Conservation (phyloP, 2,888 invertebrate species). For the Latheticus oryzae region DNA sequence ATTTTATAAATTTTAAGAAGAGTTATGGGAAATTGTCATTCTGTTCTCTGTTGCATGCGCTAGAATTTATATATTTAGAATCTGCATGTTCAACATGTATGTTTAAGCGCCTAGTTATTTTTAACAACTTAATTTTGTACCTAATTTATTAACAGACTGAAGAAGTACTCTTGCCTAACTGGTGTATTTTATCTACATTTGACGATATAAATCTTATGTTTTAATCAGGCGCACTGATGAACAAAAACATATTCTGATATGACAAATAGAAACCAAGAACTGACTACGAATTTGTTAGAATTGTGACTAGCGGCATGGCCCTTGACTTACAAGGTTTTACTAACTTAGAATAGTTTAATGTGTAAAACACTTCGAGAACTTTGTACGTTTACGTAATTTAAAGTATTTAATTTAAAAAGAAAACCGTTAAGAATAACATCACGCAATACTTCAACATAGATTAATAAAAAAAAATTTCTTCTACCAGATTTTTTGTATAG, state of each 20-base stretch:
- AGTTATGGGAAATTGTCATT: conserved; percentile 15
- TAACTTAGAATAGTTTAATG: conserved; percentile 58
- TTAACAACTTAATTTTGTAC: no score
- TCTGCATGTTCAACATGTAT: conserved; percentile 44
- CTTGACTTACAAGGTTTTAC: conserved; percentile 59
- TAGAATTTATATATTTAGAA: conserved; percentile 40
- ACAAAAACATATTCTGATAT: conserved; percentile 40
- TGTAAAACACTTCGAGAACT: conserved; percentile 56
- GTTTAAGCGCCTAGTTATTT: conserved; percentile 44
- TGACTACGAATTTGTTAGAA: conserved; percentile 61
- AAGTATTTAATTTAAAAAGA: conserved; percentile 54
- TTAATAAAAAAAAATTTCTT: conserved; percentile 20
- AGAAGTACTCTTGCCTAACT: conserved; percentile 11
- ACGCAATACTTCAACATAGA: conserved; percentile 44
- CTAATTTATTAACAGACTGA: conserved; percentile 31
- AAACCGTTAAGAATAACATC: conserved; percentile 42
- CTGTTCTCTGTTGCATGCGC: conserved; percentile 44
- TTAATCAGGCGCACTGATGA: conserved; percentile 6
- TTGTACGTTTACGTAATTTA: conserved; percentile 53
- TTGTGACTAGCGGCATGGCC: conserved; percentile 66
- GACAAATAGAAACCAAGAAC: conserved; percentile 48
- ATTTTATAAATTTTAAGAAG: no score
- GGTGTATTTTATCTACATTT: not conserved
- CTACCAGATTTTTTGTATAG: conserved; percentile 45
- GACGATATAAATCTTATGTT: not conserved